These are phyloP conservation scores for Petroica traversi DNA, from an alignment of 2,113 vertebrate genomes.

Conservation along the genomic window DNA sequence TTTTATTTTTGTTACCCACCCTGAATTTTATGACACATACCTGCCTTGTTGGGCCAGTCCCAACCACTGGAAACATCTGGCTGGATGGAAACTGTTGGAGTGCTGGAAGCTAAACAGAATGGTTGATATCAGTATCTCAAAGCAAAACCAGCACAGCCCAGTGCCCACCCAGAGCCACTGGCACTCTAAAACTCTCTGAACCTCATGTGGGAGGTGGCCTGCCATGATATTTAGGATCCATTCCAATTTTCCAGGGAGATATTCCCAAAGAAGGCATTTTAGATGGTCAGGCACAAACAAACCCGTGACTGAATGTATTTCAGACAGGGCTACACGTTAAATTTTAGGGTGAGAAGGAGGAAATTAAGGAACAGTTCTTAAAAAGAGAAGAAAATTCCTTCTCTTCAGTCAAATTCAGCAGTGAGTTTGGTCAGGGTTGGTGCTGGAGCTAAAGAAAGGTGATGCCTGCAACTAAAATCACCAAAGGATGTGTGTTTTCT, in stretches of 20 bases:
- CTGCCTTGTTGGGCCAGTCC: constrained; percentile 89
- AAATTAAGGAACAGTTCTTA: neutral
- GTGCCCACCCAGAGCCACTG: neutral
- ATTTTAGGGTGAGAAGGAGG: neutral
- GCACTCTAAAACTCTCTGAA: neutral
- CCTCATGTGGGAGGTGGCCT: neutral
- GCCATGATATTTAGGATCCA: neutral
- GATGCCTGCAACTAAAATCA: neutral
- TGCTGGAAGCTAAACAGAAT: constrained; percentile 70
- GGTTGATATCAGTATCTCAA: neutral
- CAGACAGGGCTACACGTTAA: neutral
- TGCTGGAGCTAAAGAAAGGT: neutral
- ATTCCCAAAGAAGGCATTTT: accelerated
- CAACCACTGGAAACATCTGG: constrained; percentile 87
- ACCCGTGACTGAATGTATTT: neutral
- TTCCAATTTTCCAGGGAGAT: neutral
- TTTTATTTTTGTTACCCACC: neutral
- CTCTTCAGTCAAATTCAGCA: neutral
- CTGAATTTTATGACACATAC: constrained; percentile 19
- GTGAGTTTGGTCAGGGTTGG: neutral
- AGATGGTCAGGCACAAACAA: neutral
- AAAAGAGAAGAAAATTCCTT: neutral
- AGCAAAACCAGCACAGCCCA: neutral
- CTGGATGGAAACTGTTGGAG: constrained; percentile 90
- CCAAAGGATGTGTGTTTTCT: neutral